Evolutionary conservation across 2,888 invertebrate genomes (phyloP).

Genomic region (Hypena proboscidalis): DNA sequence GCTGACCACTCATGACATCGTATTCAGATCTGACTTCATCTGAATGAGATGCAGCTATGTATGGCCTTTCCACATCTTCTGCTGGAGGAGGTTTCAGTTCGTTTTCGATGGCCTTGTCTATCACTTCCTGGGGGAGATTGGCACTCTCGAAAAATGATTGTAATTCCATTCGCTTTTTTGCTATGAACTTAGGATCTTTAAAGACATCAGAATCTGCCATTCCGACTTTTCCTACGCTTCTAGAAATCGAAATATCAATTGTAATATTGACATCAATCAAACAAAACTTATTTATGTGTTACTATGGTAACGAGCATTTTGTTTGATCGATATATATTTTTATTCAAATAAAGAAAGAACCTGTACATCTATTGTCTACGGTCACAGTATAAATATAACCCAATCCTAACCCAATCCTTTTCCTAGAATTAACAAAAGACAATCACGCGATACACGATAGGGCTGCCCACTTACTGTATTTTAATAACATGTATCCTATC

Average conservation of each 20-base stretch:
- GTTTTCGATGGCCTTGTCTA: slow-evolving; percentile 71
- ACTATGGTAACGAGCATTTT: slow-evolving; percentile 31
- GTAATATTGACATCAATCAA: slow-evolving; percentile 27
- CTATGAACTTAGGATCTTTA: slow-evolving; percentile 53
- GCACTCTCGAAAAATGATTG: slow-evolving; percentile 66
- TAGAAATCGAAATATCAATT: neutral
- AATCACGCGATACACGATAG: too few species aligned
- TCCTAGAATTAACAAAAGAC: too few species aligned
- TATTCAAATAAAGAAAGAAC: slow-evolving; percentile 40
- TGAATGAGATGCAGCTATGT: slow-evolving; percentile 67
- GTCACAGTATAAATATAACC: too few species aligned
- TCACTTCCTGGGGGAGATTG: slow-evolving; percentile 60
- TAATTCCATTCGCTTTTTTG: slow-evolving; percentile 66
- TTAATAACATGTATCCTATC: too few species aligned
- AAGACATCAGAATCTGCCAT: slow-evolving; percentile 52
- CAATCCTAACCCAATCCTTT: too few species aligned
- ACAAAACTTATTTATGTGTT: slow-evolving; percentile 30
- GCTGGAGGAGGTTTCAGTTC: slow-evolving; percentile 64
- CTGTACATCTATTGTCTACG: too few species aligned
- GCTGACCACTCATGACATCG: slow-evolving; percentile 79
- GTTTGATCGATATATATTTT: slow-evolving; percentile 41
- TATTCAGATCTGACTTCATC: slow-evolving; percentile 70
- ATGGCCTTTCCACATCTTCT: slow-evolving; percentile 51
- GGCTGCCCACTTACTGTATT: too few species aligned
- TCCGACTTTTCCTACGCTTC: neutral